A percentile compares a stretch with the other conserved stretches of the same genome.
Conservation (phyloP, 1,140 invertebrate species). For the Trachymyrmex septentrionalis region DNA sequence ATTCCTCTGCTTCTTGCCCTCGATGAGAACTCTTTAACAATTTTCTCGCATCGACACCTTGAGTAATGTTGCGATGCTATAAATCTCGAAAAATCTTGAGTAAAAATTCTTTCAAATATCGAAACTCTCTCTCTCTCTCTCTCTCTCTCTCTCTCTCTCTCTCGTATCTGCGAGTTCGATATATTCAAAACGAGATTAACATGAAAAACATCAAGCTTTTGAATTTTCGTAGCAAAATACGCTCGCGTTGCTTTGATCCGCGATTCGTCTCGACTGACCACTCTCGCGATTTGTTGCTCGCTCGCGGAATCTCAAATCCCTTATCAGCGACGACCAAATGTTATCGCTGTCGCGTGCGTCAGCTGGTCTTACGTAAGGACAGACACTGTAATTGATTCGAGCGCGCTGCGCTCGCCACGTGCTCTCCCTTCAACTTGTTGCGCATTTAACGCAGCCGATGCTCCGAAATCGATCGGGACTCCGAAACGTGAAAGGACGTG, state of each 20-base stretch:
- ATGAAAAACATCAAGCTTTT: not conserved
- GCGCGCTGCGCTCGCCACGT: slow-evolving; percentile 36
- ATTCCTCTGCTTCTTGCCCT: not conserved
- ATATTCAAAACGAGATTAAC: not conserved
- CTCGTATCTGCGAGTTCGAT: slow-evolving; percentile 17
- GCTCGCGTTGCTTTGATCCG: not conserved
- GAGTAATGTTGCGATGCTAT: not conserved
- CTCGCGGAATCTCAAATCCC: not conserved
- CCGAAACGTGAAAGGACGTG: not conserved
- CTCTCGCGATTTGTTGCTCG: slow-evolving; percentile 7
- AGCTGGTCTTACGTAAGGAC: slow-evolving; percentile 37
- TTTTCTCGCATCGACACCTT: not conserved
- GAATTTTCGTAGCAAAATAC: not conserved
- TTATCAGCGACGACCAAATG: slow-evolving; percentile 45
- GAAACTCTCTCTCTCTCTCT: slow-evolving; percentile 10
- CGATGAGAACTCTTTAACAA: not conserved
- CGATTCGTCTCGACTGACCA: slow-evolving; percentile 44
- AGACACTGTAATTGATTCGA: not conserved
- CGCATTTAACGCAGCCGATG: not conserved
- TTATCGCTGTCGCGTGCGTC: slow-evolving; percentile 29
- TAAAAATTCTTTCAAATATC: not conserved
- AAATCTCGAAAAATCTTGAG: too few species aligned
- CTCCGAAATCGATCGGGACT: slow-evolving; percentile 19
- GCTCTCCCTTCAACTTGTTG: slow-evolving; percentile 53
- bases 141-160: not conserved